Percentiles rank a stretch among this genome's conserved stretches.
phyloP scores from a whole-genome alignment of 1,140 invertebrate genomes.

The Drosophila truncata region DNA sequence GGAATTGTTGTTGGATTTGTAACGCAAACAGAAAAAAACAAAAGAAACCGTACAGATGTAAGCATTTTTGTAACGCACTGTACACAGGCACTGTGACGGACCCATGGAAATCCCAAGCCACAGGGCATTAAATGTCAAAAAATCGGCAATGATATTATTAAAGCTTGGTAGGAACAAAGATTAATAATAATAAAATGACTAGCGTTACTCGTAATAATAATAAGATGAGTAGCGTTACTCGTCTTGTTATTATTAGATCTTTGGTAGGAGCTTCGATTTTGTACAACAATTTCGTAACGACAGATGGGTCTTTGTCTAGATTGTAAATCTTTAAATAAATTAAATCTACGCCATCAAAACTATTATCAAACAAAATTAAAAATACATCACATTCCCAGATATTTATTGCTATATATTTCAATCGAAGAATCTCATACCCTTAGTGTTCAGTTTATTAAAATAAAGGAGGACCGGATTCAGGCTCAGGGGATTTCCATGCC shows the following conservation, averaged over 20 bases:
- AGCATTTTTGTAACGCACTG: conserved; percentile 44
- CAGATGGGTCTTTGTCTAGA: neutral
- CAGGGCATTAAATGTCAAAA: conserved; percentile 26
- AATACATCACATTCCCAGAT: conserved; percentile 8
- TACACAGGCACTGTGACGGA: conserved; percentile 21
- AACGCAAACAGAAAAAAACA: conserved; percentile 29
- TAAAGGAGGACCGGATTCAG: neutral
- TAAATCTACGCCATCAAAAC: too few species aligned
- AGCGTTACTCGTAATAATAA: neutral
- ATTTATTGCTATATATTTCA: neutral
- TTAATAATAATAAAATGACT: neutral
- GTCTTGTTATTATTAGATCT: neutral
- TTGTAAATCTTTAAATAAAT: neutral
- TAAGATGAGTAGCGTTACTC: neutral
- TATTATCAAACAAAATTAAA: neutral
- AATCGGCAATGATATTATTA: conserved; percentile 29
- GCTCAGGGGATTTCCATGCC: conserved; percentile 27
- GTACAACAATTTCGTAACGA: conserved; percentile 24
- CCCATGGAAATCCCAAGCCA: conserved; percentile 18
- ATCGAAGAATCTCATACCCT: conserved; percentile 14
- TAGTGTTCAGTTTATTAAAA: conserved; percentile 1
- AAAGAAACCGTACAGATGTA: conserved; percentile 12
- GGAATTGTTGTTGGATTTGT: conserved; percentile 76
- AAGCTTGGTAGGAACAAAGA: neutral
- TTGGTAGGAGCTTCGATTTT: conserved; percentile 30